These are phyloP conservation scores for Dynastes hyllus DNA, from an alignment of 2,888 invertebrate species.

Conservation along the genomic window DNA sequence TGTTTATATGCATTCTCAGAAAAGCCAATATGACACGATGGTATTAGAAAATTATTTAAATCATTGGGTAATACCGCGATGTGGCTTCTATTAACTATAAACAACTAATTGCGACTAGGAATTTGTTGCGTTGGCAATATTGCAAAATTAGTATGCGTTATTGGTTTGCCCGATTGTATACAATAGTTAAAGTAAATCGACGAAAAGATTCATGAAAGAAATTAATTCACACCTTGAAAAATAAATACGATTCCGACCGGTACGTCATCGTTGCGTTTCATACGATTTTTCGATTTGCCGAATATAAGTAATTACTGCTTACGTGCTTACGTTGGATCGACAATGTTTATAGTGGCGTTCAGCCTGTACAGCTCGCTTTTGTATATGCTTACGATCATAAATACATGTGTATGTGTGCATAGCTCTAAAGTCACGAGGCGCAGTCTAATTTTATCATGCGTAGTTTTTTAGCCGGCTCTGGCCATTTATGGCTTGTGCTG, in stretches of 20 bases:
- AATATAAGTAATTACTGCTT: conserved; percentile 28
- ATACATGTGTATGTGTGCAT: conserved; percentile 3
- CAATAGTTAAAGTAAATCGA: no score
- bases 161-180: neutral
- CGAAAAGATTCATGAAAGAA: neutral
- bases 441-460: conserved; percentile 41
- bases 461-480: conserved; percentile 40
- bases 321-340: neutral
- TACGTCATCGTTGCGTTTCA: conserved; percentile 2
- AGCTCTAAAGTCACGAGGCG: conserved; percentile 44
- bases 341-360: neutral
- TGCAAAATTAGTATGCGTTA: conserved; percentile 10
- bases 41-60: conserved; percentile 19
- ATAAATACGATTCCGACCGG: neutral
- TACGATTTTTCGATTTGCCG: neutral
- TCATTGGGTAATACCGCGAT: conserved; percentile 9
- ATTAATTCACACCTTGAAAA: neutral
- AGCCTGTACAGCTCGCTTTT: neutral
- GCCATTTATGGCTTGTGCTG: conserved; percentile 41
- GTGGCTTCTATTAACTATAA: conserved; percentile 15
- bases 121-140: conserved; percentile 9
- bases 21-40: conserved; percentile 1
- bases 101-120: neutral
- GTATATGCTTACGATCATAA: no score
- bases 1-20: conserved; percentile 12